Evolutionary conservation across 2,113 vertebrate species (phyloP).

Genomic region (Burhinus oedicnemus): DNA sequence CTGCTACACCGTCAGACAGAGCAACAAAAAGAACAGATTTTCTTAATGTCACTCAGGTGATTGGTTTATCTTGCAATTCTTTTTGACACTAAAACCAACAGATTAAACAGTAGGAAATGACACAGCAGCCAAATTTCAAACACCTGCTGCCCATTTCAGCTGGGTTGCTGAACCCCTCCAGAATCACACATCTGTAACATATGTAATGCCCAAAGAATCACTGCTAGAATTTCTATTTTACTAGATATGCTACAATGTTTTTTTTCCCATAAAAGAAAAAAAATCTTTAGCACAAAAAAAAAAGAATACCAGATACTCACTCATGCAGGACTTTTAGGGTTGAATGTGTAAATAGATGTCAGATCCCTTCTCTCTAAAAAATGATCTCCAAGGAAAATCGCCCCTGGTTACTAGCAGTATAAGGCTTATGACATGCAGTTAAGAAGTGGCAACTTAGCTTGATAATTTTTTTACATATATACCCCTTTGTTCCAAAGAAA

Average conservation of each 20-base stretch:
- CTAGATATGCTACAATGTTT: neutral
- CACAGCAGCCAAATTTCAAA: neutral
- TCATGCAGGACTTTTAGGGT: neutral
- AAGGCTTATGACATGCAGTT: neutral
- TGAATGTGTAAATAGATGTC: neutral
- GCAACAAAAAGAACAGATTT: neutral
- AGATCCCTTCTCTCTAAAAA: neutral
- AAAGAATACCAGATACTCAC: neutral
- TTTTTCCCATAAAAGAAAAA: neutral
- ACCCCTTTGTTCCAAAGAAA: neutral
- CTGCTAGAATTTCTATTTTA: neutral
- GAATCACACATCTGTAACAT: neutral
- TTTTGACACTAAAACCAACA: slow-evolving; percentile 1
- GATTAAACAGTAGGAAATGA: neutral
- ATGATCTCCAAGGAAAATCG: neutral
- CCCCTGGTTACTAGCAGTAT: neutral
- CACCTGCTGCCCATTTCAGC: neutral
- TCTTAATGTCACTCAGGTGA: slow-evolving; percentile 8
- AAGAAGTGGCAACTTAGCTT: neutral
- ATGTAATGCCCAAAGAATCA: neutral
- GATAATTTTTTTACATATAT: neutral
- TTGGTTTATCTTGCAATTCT: neutral
- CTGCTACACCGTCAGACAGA: neutral
- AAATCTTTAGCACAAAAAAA: neutral
- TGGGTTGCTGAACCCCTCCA: neutral